Conservation (phyloP, 1,140 invertebrate species). For the Nebria ingens region DNA sequence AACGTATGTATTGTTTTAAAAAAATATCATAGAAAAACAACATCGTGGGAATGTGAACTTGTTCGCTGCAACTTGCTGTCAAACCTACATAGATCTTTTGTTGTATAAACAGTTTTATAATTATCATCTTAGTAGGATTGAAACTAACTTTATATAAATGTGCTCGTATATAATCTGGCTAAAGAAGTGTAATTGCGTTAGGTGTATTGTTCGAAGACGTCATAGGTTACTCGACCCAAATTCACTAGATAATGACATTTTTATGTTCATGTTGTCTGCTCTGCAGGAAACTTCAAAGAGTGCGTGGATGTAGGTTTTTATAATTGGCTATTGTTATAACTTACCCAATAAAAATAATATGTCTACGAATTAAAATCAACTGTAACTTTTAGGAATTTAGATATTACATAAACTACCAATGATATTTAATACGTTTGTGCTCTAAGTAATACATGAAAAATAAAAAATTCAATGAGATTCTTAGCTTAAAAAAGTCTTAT, state of each 20-base stretch:
- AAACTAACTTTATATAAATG: background rate
- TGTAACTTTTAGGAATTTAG: no score
- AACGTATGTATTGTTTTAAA: background rate
- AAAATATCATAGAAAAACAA: background rate
- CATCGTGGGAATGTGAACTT: background rate
- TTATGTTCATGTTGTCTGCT: background rate
- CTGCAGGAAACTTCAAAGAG: no score
- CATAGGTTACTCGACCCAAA: background rate
- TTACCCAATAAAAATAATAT: no score
- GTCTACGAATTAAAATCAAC: no score
- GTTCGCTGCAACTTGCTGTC: no score
- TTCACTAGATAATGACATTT: background rate
- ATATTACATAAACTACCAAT: no score
- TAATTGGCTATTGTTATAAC: no score
- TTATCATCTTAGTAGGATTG: background rate
- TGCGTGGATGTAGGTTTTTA: no score
- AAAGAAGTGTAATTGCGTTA: background rate
- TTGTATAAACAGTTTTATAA: background rate
- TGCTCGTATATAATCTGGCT: background rate
- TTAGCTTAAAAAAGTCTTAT: no score
- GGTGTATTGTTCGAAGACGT: background rate
- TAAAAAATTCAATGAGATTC: no score
- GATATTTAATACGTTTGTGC: no score
- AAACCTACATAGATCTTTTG: background rate
- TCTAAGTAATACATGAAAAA: no score